Base-by-base conservation (phyloP, 2,113 vertebrate genomes). In the Hypomesus transpacificus region DNA sequence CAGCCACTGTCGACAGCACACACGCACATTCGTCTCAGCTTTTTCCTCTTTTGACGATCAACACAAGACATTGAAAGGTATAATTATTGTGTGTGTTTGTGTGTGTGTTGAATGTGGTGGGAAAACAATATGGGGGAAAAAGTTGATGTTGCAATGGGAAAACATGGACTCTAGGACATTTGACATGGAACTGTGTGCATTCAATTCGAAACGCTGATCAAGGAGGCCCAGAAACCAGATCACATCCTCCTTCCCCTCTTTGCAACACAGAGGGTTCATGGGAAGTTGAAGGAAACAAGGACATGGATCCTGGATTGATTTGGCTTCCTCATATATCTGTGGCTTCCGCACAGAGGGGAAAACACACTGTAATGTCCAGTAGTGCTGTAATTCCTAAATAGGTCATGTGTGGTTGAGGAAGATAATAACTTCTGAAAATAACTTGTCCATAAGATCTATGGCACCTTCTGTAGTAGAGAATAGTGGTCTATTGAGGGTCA, bases 261-360 rank as follows among this genome's bases (percentile, higher is more conserved):
- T 11, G 50, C 16, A 75, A 77, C 73, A 39, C 31, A 1, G 9
- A 22, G 58, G 21, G 75, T 71, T 83, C 80, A 73, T 52, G 31
- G 2, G 22, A 31, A 79, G 82, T 76, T 83, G 57, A 63, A 7
- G 58, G 69, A 75, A 75, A 79, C 59, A 64, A 46, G 70, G 70
- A 61, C 57, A 56, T 62, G 61, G 52, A 73, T 82, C 74, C 61
- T 28, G 63, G 24, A 17, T 26, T 31, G 22, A 52, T 75, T 73
- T 74, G 73, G 70, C 58, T 0, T 16, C 6, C n/a, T 54, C 51
- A 14, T 53, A 28, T 68, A 71, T 73, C 59, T 57, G 46, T 22
- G 67, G 57, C 56, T 56, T 54, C 75, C 21, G 52, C 46, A 46
- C 31, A 51, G 54, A 2, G n/a, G 56, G 65, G 67, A 68, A 54